A percentile compares a stretch with the other conserved stretches of the same genome.
Conservation (phyloP, 1,140 invertebrate species). For the Melitaea cinxia region DNA sequence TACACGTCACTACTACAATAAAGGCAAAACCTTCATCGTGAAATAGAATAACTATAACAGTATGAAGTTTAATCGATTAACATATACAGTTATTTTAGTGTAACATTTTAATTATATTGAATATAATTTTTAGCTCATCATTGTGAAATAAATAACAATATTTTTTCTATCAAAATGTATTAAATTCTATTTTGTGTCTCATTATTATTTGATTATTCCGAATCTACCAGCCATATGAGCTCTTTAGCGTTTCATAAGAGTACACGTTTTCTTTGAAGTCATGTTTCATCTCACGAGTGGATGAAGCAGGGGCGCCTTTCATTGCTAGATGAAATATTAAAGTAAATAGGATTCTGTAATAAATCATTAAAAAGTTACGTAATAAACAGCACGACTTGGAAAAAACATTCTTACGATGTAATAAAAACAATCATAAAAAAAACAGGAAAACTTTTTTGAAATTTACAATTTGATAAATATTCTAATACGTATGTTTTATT, state of each 20-base stretch:
- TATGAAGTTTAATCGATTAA: too few relatives aligned
- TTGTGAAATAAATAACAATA: too few relatives aligned
- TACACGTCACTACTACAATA: too few relatives aligned
- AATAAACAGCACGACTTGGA: not conserved
- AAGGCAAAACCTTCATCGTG: too few relatives aligned
- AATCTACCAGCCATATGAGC: not conserved
- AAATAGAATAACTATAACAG: too few relatives aligned
- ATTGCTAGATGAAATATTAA: constrained; percentile 18
- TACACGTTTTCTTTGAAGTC: constrained; percentile 20
- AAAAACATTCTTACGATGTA: not conserved
- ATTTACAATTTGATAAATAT: too few relatives aligned
- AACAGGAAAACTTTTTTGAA: too few relatives aligned
- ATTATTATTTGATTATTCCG: not conserved
- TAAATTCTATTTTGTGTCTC: not conserved
- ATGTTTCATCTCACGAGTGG: constrained; percentile 27
- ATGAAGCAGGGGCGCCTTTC: constrained; percentile 18
- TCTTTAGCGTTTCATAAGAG: constrained; percentile 8
- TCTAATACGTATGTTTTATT: too few relatives aligned
- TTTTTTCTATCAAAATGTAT: not conserved
- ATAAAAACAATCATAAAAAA: not conserved
- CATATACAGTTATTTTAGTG: too few relatives aligned
- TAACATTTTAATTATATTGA: too few relatives aligned
- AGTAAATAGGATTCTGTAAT: constrained; percentile 2
- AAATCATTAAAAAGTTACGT: not conserved
- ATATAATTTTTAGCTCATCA: too few relatives aligned